Conservation (phyloP, 2,113 vertebrate species). For the Rhombomys opimus region DNA sequence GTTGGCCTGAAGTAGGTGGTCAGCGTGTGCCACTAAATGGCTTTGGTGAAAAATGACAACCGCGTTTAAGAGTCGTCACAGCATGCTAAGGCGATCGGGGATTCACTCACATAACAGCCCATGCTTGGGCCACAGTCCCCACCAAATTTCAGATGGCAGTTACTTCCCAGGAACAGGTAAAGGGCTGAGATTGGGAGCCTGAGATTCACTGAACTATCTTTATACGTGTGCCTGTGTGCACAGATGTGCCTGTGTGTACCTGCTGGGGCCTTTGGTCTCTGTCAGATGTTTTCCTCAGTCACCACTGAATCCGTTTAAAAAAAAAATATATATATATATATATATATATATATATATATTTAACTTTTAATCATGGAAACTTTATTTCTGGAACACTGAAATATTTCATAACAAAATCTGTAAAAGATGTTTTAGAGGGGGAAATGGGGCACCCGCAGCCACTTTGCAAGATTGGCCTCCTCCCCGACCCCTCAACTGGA, state of each 20-base stretch:
- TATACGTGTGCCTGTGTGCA: neutral
- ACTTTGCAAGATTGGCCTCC: neutral
- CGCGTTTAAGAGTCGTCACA: neutral
- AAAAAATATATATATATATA: neutral
- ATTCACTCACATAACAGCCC: neutral
- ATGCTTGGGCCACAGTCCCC: neutral
- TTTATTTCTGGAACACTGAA: constrained; percentile 13
- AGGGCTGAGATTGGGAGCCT: neutral
- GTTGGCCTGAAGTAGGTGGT: neutral
- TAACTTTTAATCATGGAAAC: neutral
- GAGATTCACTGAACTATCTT: neutral
- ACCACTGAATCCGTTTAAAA: neutral
- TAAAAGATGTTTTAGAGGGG: constrained; percentile 28
- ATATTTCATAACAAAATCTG: neutral
- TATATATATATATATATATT: neutral
- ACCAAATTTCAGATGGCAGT: neutral
- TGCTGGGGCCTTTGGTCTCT: too few relatives aligned
- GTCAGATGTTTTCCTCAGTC: neutral
- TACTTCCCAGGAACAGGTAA: neutral
- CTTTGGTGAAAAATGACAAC: neutral
- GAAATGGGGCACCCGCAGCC: neutral
- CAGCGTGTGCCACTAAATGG: neutral
- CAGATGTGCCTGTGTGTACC: too few relatives aligned
- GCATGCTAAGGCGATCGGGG: neutral
- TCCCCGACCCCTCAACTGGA: neutral